Evolutionary conservation across 1,140 invertebrate species (phyloP).

Genomic region (Thaumatotibia leucotreta): DNA sequence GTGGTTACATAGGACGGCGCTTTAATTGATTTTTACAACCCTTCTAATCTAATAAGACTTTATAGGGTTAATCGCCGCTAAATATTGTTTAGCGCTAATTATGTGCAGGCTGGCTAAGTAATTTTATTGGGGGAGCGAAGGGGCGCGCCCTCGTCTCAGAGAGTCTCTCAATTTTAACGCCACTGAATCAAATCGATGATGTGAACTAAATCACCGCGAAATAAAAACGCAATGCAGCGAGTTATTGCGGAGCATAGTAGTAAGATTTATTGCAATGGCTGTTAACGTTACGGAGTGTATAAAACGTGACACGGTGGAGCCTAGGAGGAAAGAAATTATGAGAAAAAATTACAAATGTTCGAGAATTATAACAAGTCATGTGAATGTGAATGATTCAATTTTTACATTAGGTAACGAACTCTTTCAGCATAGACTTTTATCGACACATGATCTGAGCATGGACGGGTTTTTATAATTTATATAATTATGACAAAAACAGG

Average conservation of each 20-base stretch:
- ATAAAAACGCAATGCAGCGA: slow-evolving; percentile 11
- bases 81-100: slow-evolving; percentile 56
- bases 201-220: slow-evolving; percentile 13
- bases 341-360: background rate
- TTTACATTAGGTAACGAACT: no score
- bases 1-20: slow-evolving; percentile 60
- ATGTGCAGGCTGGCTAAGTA: slow-evolving; percentile 31
- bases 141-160: background rate
- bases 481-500: no score
- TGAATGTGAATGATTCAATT: no score
- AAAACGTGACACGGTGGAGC: background rate
- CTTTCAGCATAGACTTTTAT: no score
- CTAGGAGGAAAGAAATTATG: background rate
- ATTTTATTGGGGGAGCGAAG: slow-evolving; percentile 21
- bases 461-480: no score
- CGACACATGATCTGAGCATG: no score
- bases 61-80: slow-evolving; percentile 45
- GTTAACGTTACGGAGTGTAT: slow-evolving; percentile 7
- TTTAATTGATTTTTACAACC: slow-evolving; percentile 69
- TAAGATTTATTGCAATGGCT: slow-evolving; percentile 12
- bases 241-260: slow-evolving; percentile 6
- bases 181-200: slow-evolving; percentile 14
- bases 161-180: background rate
- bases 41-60: slow-evolving; percentile 40
- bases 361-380: no score